Conservation (phyloP, 2,797 vertebrate species). For the Euphonia xanthogaster region DNA sequence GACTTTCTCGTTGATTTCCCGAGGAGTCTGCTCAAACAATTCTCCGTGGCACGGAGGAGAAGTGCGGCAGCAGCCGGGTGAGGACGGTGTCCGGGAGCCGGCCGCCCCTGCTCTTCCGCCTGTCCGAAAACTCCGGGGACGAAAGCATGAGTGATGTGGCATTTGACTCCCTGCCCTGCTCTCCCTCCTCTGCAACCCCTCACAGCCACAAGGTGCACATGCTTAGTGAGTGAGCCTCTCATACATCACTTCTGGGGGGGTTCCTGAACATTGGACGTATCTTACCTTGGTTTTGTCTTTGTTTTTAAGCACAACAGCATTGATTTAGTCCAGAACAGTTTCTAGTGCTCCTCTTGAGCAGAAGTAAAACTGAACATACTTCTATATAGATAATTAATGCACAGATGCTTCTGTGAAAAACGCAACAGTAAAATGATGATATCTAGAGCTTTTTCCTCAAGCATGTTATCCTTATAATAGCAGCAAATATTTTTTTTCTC, state of each 20-base stretch:
- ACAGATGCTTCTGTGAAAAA: not conserved
- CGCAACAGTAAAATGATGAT: not conserved
- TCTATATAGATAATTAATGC: not conserved
- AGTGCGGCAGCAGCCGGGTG: constrained; percentile 87
- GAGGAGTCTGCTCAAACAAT: constrained; percentile 92
- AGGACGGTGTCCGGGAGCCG: constrained; percentile 85
- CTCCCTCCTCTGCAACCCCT: constrained; percentile 76
- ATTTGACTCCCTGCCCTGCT: constrained; percentile 87
- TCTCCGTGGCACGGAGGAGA: constrained; percentile 90
- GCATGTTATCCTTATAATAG: not conserved
- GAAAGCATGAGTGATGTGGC: constrained; percentile 87
- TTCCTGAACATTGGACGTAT: not conserved
- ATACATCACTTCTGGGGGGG: not conserved
- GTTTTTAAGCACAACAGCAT: not conserved
- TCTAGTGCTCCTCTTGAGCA: not conserved
- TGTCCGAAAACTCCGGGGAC: constrained; percentile 91
- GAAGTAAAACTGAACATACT: not conserved
- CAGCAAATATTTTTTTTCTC: not conserved
- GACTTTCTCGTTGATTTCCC: constrained; percentile 8
- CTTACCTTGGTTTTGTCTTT: not conserved
- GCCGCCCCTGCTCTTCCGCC: constrained; percentile 82
- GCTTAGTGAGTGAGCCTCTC: constrained; percentile 70
- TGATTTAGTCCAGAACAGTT: not conserved
- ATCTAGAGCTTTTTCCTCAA: not conserved
- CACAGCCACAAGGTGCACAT: constrained; percentile 74